Percentiles rank a stretch among this genome's conserved stretches.
Evolutionary conservation across 2,113 vertebrate species (phyloP).

Genomic region (Trogon surrucura): DNA sequence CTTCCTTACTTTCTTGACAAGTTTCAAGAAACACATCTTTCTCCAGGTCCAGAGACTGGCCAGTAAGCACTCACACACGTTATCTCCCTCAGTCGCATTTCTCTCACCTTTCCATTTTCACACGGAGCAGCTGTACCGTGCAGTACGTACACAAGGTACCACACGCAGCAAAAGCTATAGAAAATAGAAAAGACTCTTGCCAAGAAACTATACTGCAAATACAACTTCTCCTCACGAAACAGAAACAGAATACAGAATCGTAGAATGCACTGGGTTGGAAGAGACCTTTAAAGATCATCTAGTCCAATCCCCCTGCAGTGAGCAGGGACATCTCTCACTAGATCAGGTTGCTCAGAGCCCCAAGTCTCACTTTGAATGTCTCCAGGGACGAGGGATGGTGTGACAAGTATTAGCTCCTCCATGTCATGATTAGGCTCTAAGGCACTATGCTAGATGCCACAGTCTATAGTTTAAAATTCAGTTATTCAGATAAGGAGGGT

Average conservation of each 20-base stretch:
- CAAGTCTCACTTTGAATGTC: too few species aligned
- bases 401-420: not conserved
- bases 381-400: too few species aligned
- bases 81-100: not conserved
- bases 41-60: not conserved
- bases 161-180: not conserved
- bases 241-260: not conserved
- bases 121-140: not conserved
- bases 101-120: not conserved
- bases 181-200: not conserved
- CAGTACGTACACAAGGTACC: accelerated
- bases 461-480: not conserved
- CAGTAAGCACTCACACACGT: not conserved
- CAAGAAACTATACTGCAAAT: not conserved
- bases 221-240: not conserved
- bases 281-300: too few species aligned
- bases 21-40: not conserved
- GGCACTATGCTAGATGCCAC: not conserved
- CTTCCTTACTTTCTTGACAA: not conserved
- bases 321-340: too few species aligned
- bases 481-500: not conserved
- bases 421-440: not conserved
- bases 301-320: too few species aligned
- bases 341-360: too few species aligned
- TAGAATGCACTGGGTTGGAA: too few species aligned